These are phyloP conservation scores for Cardinalis cardinalis DNA, from an alignment of 2,113 vertebrate genomes.

Conservation along the genomic window DNA sequence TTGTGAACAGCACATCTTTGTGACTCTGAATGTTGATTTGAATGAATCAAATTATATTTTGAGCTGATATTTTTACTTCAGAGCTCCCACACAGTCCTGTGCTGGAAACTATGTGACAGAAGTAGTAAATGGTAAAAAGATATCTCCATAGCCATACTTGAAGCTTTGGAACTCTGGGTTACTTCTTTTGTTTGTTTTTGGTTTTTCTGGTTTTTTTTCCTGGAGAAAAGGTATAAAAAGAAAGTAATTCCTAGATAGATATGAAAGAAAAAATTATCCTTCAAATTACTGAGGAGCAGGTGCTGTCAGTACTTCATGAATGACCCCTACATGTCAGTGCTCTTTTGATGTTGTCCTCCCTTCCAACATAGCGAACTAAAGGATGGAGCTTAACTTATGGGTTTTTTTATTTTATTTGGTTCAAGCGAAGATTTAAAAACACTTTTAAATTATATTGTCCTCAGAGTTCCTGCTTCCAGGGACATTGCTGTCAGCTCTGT, in stretches of 20 bases:
- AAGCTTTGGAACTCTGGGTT: neutral
- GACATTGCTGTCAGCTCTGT: neutral
- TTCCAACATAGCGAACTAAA: neutral
- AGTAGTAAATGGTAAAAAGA: neutral
- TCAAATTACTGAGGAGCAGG: neutral
- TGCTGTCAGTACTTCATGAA: neutral
- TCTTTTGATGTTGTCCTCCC: neutral
- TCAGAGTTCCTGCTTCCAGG: neutral
- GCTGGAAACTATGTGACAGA: neutral
- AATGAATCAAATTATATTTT: neutral
- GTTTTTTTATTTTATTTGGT: neutral
- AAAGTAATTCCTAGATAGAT: neutral
- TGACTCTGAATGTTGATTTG: neutral
- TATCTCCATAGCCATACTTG: neutral
- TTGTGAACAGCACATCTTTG: neutral
- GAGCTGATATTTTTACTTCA: neutral
- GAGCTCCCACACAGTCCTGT: neutral
- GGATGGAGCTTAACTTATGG: neutral
- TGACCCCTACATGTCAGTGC: fast-evolving
- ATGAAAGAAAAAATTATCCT: neutral
- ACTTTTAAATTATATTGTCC: neutral
- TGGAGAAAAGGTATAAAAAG: neutral
- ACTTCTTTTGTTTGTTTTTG: neutral
- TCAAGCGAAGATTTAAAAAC: neutral
- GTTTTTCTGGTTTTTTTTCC: fast-evolving